Evolutionary conservation across 2,113 vertebrate species (phyloP).

Genomic region (Cyanoramphus novaezelandiae): DNA sequence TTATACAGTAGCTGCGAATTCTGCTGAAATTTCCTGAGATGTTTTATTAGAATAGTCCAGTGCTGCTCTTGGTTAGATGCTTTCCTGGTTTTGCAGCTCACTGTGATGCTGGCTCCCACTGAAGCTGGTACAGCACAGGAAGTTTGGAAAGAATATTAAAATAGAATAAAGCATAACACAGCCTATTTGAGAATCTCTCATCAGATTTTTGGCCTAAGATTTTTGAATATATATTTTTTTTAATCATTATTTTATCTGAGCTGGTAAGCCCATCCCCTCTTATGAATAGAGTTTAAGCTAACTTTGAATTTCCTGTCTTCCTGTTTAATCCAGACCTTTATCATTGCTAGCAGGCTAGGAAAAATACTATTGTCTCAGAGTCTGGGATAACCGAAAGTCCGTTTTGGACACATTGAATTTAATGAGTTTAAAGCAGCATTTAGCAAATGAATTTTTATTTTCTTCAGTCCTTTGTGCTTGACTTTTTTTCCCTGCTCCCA

Average conservation of each 20-base stretch:
- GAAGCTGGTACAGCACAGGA: neutral
- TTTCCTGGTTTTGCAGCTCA: neutral
- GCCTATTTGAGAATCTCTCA: neutral
- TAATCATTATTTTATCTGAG: conserved; percentile 37
- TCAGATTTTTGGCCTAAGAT: neutral
- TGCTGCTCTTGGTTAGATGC: neutral
- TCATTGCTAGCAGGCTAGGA: conserved; percentile 52
- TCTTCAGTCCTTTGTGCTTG: neutral
- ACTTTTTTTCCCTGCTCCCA: neutral
- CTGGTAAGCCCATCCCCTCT: conserved; percentile 38
- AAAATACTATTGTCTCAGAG: conserved; percentile 58
- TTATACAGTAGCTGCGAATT: neutral
- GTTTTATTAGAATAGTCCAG: neutral
- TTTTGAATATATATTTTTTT: neutral
- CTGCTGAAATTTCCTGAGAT: neutral
- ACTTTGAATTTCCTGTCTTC: conserved; percentile 69
- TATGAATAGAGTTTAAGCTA: conserved; percentile 57
- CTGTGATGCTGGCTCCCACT: neutral
- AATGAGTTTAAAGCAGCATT: conserved; percentile 12
- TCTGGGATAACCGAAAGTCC: conserved; percentile 34
- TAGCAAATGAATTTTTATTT: conserved; percentile 13
- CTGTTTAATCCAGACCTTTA: conserved; percentile 68
- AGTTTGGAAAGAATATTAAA: conserved; percentile 1
- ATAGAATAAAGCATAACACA: neutral
- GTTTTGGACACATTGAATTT: conserved; percentile 12